Evolutionary conservation across 92 coral and sea anemone species (phyloP), one percentile per base, ranked within the genome.

Genomic region (Umimayanthus chanpuru): DNA sequence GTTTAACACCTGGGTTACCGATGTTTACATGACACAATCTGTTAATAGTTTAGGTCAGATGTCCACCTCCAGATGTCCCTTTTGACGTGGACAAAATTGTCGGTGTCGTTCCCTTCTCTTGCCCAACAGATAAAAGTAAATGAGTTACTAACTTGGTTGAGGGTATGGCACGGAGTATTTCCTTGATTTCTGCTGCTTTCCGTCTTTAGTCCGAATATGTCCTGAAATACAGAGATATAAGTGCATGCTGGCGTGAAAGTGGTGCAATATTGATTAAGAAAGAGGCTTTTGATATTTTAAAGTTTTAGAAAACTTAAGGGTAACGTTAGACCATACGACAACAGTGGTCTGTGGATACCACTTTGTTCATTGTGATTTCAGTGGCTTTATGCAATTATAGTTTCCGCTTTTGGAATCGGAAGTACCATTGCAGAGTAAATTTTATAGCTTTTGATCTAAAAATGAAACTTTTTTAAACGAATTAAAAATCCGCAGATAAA

Each of bases 161-260:
- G 87, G 87, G 44, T 83, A 83, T 15, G 87, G 77, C 1, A 83
- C 77, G 12, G 87, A 83, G 40, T 83, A 83, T 28, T 83, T 83
- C 67, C 87, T 12, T 9, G 77, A 23, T 43, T 83, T 83, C 61
- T 70, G 66, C 40, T 83, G 87, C 30, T 70, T 83, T 41, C 49
- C 14, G 25, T 26, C 25, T n/a, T 78, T 50, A 78, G 29, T 68
- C 0, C 65, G 68, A 53, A 53, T 66, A 29, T 80, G 84, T 56
- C 84, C 84, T 80, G 84, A 80, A 32, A 49, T 49, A 25, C 82
- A 49, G 68, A 49, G 68, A 61, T 1, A 18, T 20, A 61, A 61
- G 26, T 12, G 58, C 14, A 53, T 11, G 58, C 18, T 2, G 58
- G 58, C 11, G 18, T 14, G 58, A 11, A 53, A 11, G 58, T 12